Evolutionary conservation across 2,113 vertebrate species (phyloP), one percentile per base, ranked within the genome.

Genomic region (Heterocephalus glaber): DNA sequence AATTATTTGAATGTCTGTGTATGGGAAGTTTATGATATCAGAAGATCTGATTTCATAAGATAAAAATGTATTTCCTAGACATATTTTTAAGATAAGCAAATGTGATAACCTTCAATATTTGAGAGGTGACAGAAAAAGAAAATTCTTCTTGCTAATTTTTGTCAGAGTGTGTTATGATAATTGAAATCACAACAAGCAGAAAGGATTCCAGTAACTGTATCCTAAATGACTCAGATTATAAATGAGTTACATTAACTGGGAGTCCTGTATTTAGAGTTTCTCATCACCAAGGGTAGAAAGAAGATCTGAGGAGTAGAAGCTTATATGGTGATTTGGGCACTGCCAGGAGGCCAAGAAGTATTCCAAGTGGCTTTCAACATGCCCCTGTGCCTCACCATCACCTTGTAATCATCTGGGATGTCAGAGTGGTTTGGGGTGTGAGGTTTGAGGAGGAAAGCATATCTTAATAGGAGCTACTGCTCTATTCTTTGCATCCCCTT

Each of bases 51-150:
- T 82, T 81, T 96, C 72, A 65, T 68, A 65, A 91, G 24, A 68
- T 65, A 58, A 77, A 90, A 86, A 74, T n/a, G 1, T 79, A 38
- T 52, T 49, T 68, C 6, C 76, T 63, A 33, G 16, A 14, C 7
- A 41, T 91, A 68, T 87, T 83, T 92, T 90, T 30, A 90, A 77
- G 70, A 56, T 63, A 70, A 89, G 20, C 56, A 94, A 90, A 89
- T 79, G 65, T 80, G 28, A 8, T 60, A 77, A n/a, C 7, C 19
- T 79, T 95, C 65, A 82, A 82, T 76, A 66, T 86, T 85, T 84
- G 60, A 72, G 72, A 77, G 20, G 44, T 79, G 7, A 61, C 17
- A 86, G 70, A 47, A 74, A 60, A 63, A 35, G 76, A 82, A 80
- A 60, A 33, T 28, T 5, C 49, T 95, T 94, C 33, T 65, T 84